phyloP scores from a whole-genome alignment of 2,113 vertebrate genomes.

The Daubentonia madagascariensis region DNA sequence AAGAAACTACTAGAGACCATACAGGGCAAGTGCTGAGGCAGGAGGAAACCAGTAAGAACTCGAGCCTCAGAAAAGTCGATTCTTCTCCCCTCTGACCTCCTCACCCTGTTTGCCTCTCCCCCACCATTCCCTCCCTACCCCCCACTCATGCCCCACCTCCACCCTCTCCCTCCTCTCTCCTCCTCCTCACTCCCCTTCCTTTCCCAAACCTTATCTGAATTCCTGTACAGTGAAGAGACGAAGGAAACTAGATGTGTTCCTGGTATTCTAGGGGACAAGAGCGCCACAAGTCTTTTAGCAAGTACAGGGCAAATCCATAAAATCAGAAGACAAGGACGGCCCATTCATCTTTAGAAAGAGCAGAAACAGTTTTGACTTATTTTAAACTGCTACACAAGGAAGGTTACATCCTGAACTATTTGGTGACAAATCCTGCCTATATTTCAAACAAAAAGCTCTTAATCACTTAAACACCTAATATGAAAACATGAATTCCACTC shows the following conservation, averaged over 20 bases:
- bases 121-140: too few species aligned
- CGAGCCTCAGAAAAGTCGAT: neutral
- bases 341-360: constrained; percentile 32
- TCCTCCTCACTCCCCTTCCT: neutral
- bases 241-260: neutral
- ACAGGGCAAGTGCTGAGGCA: neutral
- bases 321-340: neutral
- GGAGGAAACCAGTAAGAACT: neutral
- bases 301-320: neutral
- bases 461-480: constrained; percentile 64
- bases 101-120: too few species aligned
- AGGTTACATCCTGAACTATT: constrained; percentile 27
- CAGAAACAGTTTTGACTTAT: neutral
- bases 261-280: neutral
- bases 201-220: neutral
- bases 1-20: neutral
- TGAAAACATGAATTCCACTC: constrained; percentile 50
- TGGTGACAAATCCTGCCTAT: constrained; percentile 55
- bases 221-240: neutral
- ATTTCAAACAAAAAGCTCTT: constrained; percentile 64
- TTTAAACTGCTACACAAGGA: neutral
- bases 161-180: neutral
- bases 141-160: neutral
- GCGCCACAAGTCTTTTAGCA: neutral
- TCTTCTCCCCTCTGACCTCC: neutral